phyloP scores from a whole-genome alignment of 2,797 vertebrate species.

The Gambusia yucatana region DNA sequence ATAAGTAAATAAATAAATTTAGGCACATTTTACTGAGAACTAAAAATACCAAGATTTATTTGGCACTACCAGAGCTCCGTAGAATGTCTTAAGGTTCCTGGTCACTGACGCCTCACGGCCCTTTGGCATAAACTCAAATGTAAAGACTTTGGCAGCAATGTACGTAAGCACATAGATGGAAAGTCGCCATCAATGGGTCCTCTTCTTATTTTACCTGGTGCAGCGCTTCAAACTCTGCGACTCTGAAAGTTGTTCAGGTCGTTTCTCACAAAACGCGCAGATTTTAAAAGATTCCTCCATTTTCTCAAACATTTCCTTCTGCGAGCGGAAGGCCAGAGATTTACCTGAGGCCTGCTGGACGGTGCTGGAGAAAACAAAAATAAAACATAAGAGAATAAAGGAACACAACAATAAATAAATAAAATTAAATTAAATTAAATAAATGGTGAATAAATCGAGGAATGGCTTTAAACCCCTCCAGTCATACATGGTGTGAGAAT shows the following conservation, averaged over 20 bases:
- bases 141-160: too few species aligned
- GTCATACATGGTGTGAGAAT: neutral
- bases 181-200: neutral
- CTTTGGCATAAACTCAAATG: too few species aligned
- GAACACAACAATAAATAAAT: neutral
- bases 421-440: too few species aligned
- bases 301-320: conserved; percentile 93
- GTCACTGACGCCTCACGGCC: too few species aligned
- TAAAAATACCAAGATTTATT: too few species aligned
- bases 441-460: neutral
- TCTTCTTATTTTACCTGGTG: conserved; percentile 78
- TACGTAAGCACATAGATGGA: neutral
- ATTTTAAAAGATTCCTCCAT: conserved; percentile 93
- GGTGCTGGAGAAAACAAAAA: conserved; percentile 63
- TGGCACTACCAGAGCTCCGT: too few species aligned
- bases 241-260: conserved; percentile 76
- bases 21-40: too few species aligned
- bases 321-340: conserved; percentile 78
- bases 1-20: too few species aligned
- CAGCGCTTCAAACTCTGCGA: conserved; percentile 87
- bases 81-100: too few species aligned
- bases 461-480: neutral
- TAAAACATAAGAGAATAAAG: neutral
- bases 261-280: conserved; percentile 86
- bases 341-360: conserved; percentile 72